Conservation (phyloP, 2,797 vertebrate species). For the Pygocentrus nattereri region DNA sequence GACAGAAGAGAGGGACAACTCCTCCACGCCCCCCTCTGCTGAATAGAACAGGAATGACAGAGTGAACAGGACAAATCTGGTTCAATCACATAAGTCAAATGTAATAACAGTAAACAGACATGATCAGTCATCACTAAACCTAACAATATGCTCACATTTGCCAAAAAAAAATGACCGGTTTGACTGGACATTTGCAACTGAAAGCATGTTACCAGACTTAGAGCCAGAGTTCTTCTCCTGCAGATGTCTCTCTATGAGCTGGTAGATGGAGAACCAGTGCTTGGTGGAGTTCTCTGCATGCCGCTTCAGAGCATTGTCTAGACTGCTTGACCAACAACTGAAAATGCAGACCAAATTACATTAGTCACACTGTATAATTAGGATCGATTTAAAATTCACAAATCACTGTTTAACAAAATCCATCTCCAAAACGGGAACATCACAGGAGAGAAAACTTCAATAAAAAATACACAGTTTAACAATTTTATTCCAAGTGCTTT, state of each 20-base stretch:
- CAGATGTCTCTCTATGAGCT: conserved; percentile 89
- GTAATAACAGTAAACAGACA: neutral
- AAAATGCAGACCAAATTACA: conserved; percentile 19
- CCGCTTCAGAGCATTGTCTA: conserved; percentile 89
- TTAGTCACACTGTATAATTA: neutral
- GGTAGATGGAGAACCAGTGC: conserved; percentile 96
- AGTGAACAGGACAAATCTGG: neutral
- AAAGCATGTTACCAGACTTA: conserved; percentile 74
- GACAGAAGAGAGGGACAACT: conserved; percentile 77
- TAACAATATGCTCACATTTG: too few species aligned
- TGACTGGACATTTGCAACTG: too few species aligned
- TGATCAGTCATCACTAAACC: too few species aligned
- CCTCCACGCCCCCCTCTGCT: conserved; percentile 62
- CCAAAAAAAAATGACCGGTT: too few species aligned
- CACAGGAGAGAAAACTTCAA: too few species aligned
- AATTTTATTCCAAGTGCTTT: too few species aligned
- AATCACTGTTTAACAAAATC: too few species aligned
- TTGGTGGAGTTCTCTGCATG: conserved; percentile 88
- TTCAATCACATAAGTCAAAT: neutral
- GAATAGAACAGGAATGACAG: neutral
- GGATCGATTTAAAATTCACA: too few species aligned
- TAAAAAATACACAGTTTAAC: too few species aligned
- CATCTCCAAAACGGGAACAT: too few species aligned
- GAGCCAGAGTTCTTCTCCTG: conserved; percentile 78
- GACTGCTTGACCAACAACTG: conserved; percentile 95